Conservation (phyloP, 1,140 invertebrate genomes). For the Micrasema minimum region DNA sequence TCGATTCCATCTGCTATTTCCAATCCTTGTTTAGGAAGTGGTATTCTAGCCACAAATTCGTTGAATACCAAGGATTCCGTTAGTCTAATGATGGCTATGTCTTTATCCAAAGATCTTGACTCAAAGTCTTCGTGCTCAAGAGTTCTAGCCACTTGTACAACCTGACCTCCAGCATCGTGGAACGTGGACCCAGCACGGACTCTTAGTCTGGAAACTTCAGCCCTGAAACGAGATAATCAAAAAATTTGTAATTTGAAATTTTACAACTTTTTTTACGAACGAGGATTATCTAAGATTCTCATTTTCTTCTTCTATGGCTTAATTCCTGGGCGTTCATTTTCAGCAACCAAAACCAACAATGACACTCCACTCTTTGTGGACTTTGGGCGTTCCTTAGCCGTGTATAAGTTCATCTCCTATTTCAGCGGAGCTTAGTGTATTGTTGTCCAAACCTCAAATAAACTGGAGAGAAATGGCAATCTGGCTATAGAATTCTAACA, state of each 20-base stretch:
- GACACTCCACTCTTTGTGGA: too few relatives aligned
- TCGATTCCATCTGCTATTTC: not conserved
- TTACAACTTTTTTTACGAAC: not conserved
- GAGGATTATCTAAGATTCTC: too few relatives aligned
- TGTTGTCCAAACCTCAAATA: too few relatives aligned
- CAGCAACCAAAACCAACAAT: too few relatives aligned
- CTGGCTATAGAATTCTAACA: too few relatives aligned
- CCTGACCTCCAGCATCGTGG: constrained; percentile 31
- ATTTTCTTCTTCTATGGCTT: too few relatives aligned
- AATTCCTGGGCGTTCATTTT: too few relatives aligned
- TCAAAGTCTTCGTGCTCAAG: constrained; percentile 24
- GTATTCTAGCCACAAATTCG: not conserved
- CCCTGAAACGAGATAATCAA: not conserved
- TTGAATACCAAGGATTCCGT: not conserved
- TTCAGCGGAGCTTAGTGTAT: too few relatives aligned
- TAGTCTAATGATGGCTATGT: not conserved
- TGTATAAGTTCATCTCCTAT: too few relatives aligned
- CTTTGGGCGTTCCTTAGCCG: too few relatives aligned
- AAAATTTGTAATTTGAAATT: not conserved
- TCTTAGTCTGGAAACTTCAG: not conserved
- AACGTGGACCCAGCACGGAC: constrained; percentile 33
- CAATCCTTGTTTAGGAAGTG: not conserved
- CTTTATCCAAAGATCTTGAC: not conserved
- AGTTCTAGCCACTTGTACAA: not conserved
- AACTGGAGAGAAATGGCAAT: too few relatives aligned